These are phyloP conservation scores for Drosophila crucigera DNA, from an alignment of 2,888 invertebrate species.

Conservation along the genomic window DNA sequence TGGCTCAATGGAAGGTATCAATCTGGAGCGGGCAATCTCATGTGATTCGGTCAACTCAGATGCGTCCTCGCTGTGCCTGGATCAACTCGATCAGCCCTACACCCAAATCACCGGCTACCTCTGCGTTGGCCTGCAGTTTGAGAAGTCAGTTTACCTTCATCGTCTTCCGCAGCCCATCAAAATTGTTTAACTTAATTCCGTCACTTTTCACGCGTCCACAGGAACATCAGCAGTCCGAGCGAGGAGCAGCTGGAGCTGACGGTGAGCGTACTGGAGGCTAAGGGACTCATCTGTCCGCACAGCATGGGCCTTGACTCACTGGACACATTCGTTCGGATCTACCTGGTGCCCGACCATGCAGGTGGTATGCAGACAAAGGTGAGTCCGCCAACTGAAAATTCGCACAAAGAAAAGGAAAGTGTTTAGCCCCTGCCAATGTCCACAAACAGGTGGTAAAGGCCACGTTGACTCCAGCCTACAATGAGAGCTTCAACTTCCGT, in stretches of 20 bases:
- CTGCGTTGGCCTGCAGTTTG: slow-evolving; percentile 91
- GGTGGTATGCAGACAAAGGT: slow-evolving; percentile 89
- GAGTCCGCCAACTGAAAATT: slow-evolving; percentile 21
- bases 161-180: too few relatives aligned
- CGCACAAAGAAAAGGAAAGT: background rate
- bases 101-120: slow-evolving; percentile 91
- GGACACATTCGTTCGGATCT: slow-evolving; percentile 92
- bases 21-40: slow-evolving; percentile 88
- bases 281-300: slow-evolving; percentile 89
- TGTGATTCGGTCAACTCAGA: slow-evolving; percentile 93
- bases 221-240: slow-evolving; percentile 77
- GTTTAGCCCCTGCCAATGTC: background rate
- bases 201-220: slow-evolving; percentile 36
- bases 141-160: slow-evolving; percentile 87
- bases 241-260: slow-evolving; percentile 82
- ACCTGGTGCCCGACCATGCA: slow-evolving; percentile 90
- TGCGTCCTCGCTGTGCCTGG: slow-evolving; percentile 89
- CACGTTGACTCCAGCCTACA: slow-evolving; percentile 90
- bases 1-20: slow-evolving; percentile 82
- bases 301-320: slow-evolving; percentile 87
- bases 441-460: slow-evolving; percentile 87
- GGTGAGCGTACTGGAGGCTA: slow-evolving; percentile 91
- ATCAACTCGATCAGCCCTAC: slow-evolving; percentile 89
- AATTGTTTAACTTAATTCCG: background rate
- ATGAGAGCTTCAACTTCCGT: slow-evolving; percentile 90